Evolutionary conservation across 2,797 vertebrate genomes (phyloP).

Genomic region (Poeciliopsis turneri): DNA sequence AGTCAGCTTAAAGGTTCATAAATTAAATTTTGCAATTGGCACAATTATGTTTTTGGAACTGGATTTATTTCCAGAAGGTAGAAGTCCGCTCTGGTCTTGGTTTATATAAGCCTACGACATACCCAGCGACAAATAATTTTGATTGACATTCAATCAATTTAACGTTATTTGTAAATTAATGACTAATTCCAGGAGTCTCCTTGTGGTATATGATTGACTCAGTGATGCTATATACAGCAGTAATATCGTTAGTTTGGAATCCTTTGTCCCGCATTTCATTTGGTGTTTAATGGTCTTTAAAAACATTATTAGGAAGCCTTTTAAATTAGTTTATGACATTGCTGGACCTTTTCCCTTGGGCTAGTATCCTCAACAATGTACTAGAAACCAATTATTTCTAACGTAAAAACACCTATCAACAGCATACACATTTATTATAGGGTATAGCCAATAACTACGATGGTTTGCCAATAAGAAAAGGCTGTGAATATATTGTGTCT

Average conservation of each 20-base stretch:
- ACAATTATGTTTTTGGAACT: background rate
- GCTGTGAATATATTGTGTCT: conserved; percentile 78
- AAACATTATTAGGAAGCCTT: conserved; percentile 54
- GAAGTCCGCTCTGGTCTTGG: background rate
- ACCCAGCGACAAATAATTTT: background rate
- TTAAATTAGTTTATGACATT: conserved; percentile 69
- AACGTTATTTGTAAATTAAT: background rate
- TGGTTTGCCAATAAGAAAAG: conserved; percentile 76
- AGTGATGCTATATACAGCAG: background rate
- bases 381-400: conserved; percentile 64
- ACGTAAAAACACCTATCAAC: conserved; percentile 54
- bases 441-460: conserved; percentile 65
- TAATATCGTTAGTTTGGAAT: background rate
- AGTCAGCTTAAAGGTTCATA: background rate
- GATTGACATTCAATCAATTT: background rate
- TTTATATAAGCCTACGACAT: background rate
- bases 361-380: conserved; percentile 44
- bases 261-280: background rate
- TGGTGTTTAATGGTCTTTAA: conserved; percentile 30
- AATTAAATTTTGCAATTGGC: background rate
- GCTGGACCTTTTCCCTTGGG: conserved; percentile 46
- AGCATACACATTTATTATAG: conserved; percentile 77
- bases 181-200: background rate
- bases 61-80: background rate
- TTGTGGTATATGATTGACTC: background rate